Conservation (phyloP, 2,113 vertebrate genomes). For the Pluvialis apricaria region DNA sequence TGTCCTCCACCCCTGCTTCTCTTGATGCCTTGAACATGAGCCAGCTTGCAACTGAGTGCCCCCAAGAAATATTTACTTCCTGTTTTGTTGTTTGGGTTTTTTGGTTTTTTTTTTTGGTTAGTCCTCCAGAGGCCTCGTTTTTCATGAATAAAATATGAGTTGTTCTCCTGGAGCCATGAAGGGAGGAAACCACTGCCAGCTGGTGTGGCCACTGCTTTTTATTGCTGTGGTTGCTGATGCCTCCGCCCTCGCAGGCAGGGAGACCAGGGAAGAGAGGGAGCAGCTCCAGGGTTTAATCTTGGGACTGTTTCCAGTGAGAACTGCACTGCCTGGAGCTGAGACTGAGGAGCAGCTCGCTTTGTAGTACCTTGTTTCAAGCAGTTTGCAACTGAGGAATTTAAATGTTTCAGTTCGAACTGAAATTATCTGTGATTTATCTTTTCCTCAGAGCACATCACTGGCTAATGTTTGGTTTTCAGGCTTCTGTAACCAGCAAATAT, state of each 20-base stretch:
- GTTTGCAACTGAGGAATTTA: neutral
- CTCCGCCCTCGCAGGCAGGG: neutral
- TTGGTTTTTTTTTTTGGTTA: neutral
- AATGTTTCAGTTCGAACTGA: neutral
- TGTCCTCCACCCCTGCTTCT: neutral
- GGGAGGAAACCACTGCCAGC: constrained; percentile 60
- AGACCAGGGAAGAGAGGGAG: neutral
- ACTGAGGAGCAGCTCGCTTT: neutral
- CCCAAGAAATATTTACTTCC: constrained; percentile 71
- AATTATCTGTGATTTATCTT: neutral
- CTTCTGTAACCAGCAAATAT: neutral
- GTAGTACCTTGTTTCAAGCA: neutral
- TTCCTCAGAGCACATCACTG: neutral
- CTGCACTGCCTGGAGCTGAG: neutral
- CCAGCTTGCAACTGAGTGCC: neutral
- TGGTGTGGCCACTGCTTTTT: constrained; percentile 45
- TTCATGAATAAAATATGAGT: constrained; percentile 77
- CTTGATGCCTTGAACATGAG: neutral
- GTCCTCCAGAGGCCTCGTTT: constrained; percentile 43
- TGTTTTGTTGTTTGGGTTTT: neutral
- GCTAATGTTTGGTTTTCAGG: neutral
- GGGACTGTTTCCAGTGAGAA: neutral
- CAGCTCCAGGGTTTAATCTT: neutral
- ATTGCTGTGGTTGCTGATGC: constrained; percentile 63
- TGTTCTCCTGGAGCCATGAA: constrained; percentile 29